Conservation (phyloP, 1,140 invertebrate genomes). For the Hylyphantes graminicola region DNA sequence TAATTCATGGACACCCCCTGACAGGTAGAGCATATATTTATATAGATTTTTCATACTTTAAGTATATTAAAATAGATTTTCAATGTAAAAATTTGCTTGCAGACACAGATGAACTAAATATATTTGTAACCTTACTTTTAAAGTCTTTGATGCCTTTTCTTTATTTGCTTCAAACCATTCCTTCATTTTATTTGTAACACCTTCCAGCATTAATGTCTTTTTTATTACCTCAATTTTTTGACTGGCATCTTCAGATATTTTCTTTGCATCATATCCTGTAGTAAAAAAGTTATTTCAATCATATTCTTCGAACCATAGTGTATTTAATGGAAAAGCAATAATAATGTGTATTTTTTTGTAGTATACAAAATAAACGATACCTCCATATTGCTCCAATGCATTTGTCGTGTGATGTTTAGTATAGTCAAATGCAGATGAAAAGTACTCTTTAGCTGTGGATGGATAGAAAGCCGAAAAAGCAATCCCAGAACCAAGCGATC, state of each 20-base stretch:
- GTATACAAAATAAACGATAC: conserved; percentile 16
- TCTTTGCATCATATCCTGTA: conserved; percentile 46
- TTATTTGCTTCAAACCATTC: conserved; percentile 35
- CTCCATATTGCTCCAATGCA: conserved; percentile 41
- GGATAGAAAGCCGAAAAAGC: conserved; percentile 49
- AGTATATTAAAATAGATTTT: background rate
- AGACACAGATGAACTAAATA: background rate
- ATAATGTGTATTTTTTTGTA: background rate
- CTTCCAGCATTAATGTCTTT: conserved; percentile 22
- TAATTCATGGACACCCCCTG: no score
- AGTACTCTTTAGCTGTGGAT: conserved; percentile 8
- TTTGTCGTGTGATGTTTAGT: conserved; percentile 22
- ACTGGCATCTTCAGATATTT: conserved; percentile 30
- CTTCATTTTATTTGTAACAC: conserved; percentile 13
- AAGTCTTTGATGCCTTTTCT: background rate
- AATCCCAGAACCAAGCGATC: conserved; percentile 19
- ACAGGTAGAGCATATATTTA: background rate
- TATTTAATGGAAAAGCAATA: background rate
- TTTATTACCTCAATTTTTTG: conserved; percentile 31
- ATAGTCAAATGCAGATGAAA: conserved; percentile 8
- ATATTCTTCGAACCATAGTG: background rate
- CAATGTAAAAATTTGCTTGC: background rate
- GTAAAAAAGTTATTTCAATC: background rate
- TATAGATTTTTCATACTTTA: background rate
- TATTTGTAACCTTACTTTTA: conserved; percentile 20